Evolutionary conservation across 2,888 invertebrate species (phyloP), one percentile per base, ranked within the genome.

Genomic region (Morpho deidamia): DNA sequence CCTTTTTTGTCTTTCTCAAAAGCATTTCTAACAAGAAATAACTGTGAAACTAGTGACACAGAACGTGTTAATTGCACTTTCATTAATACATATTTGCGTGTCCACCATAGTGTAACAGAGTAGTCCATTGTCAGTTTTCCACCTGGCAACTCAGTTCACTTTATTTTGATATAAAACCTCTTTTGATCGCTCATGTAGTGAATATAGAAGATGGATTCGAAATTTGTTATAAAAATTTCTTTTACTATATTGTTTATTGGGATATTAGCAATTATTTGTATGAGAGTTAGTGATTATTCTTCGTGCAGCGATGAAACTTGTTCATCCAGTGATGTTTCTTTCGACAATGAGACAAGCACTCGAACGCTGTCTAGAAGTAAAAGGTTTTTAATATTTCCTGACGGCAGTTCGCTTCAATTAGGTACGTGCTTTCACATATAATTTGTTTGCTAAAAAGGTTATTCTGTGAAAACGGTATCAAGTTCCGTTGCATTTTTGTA

Each of bases 351-450:
- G 42, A 66, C 61, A 56, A 65, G 62, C 62, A 70, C 78, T 51
- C 75, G 70, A 65, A 63, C 76, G 46, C 70, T 91, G 67, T 91
- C 92, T 35, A 83, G 92, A 64, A 82, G 84, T 66, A 92, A 91
- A 75, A 89, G 92, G 71, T 92, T 90, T 74, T 69, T 92, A 70
- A 81, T 90, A 68, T 92, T 92, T 76, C 92, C 92, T 47, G 90
- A 91, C 61, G 92, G 92, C 55, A 91, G 91, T 70, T 92, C 92
- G 55, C 69, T 92, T 57, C 92, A 92, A 83, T 88, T 92, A 68
- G 90, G 92, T 91, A 70, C 67, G 84, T 78, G 65, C 46, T 41
- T 40, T 41, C n/a, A 14, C 34, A 8, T 11, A n/a, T 11, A 14
- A 35, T 42, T 42, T 49, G 49, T 41, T 11, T 34, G 33, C 34